Conservation (phyloP, 2,113 vertebrate genomes). For the Panurus biarmicus region DNA sequence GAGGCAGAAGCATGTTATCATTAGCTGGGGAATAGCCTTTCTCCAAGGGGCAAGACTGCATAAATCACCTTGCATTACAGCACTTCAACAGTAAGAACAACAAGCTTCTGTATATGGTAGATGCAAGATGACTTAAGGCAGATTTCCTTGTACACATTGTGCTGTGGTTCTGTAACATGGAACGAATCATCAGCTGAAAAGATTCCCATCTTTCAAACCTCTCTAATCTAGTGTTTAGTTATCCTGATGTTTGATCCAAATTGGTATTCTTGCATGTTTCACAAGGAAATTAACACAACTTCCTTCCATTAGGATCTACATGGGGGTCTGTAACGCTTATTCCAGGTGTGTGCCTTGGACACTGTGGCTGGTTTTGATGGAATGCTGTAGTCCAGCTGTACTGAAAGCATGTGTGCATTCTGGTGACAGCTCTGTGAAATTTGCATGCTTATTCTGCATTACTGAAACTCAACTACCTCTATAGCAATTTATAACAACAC, state of each 20-base stretch:
- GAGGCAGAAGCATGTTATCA: not conserved
- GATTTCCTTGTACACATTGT: not conserved
- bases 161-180: not conserved
- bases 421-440: not conserved
- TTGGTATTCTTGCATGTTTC: not conserved
- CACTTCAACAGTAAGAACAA: not conserved
- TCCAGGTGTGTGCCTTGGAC: not conserved
- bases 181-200: not conserved
- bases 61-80: not conserved
- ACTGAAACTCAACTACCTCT: not conserved
- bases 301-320: not conserved
- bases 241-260: not conserved
- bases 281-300: not conserved
- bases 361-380: not conserved
- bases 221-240: not conserved
- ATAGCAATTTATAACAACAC: not conserved
- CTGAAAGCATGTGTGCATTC: fast-evolving
- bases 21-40: not conserved
- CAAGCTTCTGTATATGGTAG: not conserved
- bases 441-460: not conserved
- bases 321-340: not conserved
- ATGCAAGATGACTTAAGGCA: not conserved
- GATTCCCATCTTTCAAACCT: not conserved
- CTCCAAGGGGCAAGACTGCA: not conserved
- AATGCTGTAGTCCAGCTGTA: fast-evolving